These are phyloP conservation scores for Brachionus asplanchnoidis DNA, from an alignment of 1,140 invertebrate genomes.

Conservation along the genomic window DNA sequence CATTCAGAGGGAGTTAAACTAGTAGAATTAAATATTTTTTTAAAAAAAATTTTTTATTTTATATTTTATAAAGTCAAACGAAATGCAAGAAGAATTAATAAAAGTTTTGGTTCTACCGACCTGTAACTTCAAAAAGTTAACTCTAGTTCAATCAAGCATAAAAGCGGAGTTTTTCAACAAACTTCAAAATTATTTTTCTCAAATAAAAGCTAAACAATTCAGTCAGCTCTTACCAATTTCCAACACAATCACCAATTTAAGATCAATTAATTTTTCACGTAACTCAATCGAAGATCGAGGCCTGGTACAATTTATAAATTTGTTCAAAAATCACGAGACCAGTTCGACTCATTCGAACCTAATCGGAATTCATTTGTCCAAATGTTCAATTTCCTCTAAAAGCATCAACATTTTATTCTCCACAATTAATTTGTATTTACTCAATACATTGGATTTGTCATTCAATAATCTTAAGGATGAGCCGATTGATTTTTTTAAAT, in stretches of 20 bases:
- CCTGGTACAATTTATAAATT: neutral
- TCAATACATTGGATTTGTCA: conserved; percentile 10
- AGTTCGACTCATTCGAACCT: neutral
- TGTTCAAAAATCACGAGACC: conserved; percentile 31
- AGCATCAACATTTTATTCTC: conserved; percentile 32
- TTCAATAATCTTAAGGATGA: conserved; percentile 22
- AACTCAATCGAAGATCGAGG: conserved; percentile 37
- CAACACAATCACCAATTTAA: neutral
- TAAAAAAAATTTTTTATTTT: too few relatives aligned
- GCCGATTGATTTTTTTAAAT: conserved; percentile 17
- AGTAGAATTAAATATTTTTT: neutral
- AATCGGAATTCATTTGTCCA: neutral
- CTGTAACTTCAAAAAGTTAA: conserved; percentile 13
- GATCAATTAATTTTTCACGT: conserved; percentile 5
- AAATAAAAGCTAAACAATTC: neutral
- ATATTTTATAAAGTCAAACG: neutral
- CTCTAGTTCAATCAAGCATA: conserved; percentile 21
- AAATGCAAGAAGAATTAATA: conserved; percentile 38
- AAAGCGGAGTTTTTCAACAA: conserved; percentile 36
- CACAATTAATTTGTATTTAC: conserved; percentile 8
- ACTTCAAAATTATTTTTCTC: neutral
- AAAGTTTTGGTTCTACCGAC: conserved; percentile 17
- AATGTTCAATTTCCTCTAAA: conserved; percentile 27
- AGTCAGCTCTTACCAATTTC: neutral
- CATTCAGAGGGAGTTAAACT: conserved; percentile 27